Base-by-base conservation (phyloP, 2,113 vertebrate species). In the Bubo scandiacus region DNA sequence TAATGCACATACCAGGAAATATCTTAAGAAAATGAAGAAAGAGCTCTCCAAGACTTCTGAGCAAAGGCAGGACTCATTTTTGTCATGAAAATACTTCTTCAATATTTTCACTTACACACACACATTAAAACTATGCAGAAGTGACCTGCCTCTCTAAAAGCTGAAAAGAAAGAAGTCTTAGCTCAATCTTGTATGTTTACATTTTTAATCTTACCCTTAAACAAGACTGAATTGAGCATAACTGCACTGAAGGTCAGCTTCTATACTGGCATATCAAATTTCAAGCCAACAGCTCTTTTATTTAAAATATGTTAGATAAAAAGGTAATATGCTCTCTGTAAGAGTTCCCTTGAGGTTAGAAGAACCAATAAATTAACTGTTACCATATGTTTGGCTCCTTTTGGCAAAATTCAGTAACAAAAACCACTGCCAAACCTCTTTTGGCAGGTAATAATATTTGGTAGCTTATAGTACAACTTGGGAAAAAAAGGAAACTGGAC, bases 381-480 rank as follows among this genome's bases (percentile, higher is more conserved):
- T 96, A 96, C 96, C 97, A 97, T 95, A 97, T 97, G 97, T 91
- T 95, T 95, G 92, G 85, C 85, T 97, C 81, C 92, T 95, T 93
- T 96, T 95, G 96, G 94, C 91, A 92, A 96, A 96, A 97, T 92
- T 95, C 94, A 93, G 94, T 89, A 95, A 96, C 66, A 95, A 88
- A 94, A 91, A 94, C 90, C 43, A 87, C 92, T 92, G 96, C 93
- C 96, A 97, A 97, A 95, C 80, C 80, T 91, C 81, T 97, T 97
- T 86, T 95, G 94, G 92, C 5, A 15, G 59, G 59, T 86, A 96
- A 66, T 81, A 88, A 38, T 61, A 88, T 93, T 92, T 93, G 93
- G 93, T 97, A 93, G 74, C 78, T 96, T 94, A 93, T 17, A 93
- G 36, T 57, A 77, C 51, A 54, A 88, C 70, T 94, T 92, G 62